phyloP scores from a whole-genome alignment of 2,113 vertebrate genomes.

The Vicugna pacos region DNA sequence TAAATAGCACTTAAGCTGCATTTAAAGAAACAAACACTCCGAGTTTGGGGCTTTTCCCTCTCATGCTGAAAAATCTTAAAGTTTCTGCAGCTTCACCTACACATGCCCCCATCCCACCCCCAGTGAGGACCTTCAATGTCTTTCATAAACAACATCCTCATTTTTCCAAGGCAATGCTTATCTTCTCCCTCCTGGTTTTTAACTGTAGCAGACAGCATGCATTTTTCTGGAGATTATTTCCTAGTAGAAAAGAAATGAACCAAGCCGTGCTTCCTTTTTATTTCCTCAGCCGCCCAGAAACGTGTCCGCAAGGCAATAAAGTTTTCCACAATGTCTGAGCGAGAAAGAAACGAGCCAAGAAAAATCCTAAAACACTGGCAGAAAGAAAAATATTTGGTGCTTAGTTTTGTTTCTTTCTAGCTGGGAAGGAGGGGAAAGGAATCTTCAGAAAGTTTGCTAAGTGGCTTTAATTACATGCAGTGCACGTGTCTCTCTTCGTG shows the following conservation, averaged over 20 bases:
- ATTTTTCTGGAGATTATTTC: conserved; percentile 52
- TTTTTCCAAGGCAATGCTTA: conserved; percentile 40
- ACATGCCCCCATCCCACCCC: background rate
- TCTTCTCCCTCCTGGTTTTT: background rate
- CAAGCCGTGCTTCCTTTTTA: conserved; percentile 37
- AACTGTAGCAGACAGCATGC: background rate
- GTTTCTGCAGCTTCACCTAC: background rate
- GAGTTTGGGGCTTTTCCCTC: background rate
- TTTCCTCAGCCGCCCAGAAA: conserved; percentile 65
- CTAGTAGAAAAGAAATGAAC: conserved; percentile 56
- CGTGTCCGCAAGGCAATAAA: conserved; percentile 56
- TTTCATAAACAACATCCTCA: background rate
- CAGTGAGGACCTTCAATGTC: background rate
- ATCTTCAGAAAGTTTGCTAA: conserved; percentile 53
- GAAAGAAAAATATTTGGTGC: conserved; percentile 63
- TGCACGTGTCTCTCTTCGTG: conserved; percentile 27
- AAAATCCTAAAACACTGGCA: conserved; percentile 68
- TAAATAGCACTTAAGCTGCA: conserved; percentile 31
- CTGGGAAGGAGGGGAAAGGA: background rate
- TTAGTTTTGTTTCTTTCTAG: conserved; percentile 49
- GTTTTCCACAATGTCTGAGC: conserved; percentile 67
- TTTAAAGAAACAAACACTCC: background rate
- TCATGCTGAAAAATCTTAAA: fast-evolving
- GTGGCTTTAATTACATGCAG: conserved; percentile 76
- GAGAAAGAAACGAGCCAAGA: conserved; percentile 68